Percentiles rank a stretch among this genome's conserved stretches.
Evolutionary conservation across 1,140 invertebrate species (phyloP).

Genomic region (Aphidius ervi): DNA sequence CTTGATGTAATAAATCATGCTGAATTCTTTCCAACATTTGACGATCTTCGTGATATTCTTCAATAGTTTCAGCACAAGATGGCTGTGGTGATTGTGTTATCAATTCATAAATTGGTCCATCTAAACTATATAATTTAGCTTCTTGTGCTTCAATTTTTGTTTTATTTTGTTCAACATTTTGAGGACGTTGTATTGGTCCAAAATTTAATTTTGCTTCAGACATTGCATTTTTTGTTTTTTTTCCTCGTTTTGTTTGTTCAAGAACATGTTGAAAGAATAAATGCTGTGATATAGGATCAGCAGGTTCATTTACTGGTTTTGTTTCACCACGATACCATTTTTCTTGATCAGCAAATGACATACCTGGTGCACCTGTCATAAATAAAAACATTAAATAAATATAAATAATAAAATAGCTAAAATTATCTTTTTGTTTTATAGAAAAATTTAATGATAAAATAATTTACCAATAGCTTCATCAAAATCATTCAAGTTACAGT

Average conservation of each 20-base stretch:
- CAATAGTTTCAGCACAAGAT: background rate
- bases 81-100: constrained; percentile 27
- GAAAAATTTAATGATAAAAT: too few relatives aligned
- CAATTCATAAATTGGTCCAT: constrained; percentile 47
- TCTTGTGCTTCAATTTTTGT: constrained; percentile 42
- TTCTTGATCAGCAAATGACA: constrained; percentile 17
- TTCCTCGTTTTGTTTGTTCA: constrained; percentile 2
- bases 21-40: too few relatives aligned
- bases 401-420: background rate
- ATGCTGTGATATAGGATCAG: constrained; percentile 50
- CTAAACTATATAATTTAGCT: constrained; percentile 47
- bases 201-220: constrained; percentile 47
- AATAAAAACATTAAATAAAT: background rate
- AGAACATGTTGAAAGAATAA: constrained; percentile 41
- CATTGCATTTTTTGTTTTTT: constrained; percentile 20
- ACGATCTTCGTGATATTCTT: background rate
- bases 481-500: too few relatives aligned
- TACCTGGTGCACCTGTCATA: background rate
- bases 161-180: constrained; percentile 32
- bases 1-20: too few relatives aligned
- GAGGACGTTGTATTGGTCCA: constrained; percentile 43
- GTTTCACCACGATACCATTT: constrained; percentile 6
- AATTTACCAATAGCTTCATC: too few relatives aligned
- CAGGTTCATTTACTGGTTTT: constrained; percentile 26
- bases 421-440: background rate